Base-by-base conservation (phyloP, 1,140 invertebrate species). In the Hylaeus volcanicus region DNA sequence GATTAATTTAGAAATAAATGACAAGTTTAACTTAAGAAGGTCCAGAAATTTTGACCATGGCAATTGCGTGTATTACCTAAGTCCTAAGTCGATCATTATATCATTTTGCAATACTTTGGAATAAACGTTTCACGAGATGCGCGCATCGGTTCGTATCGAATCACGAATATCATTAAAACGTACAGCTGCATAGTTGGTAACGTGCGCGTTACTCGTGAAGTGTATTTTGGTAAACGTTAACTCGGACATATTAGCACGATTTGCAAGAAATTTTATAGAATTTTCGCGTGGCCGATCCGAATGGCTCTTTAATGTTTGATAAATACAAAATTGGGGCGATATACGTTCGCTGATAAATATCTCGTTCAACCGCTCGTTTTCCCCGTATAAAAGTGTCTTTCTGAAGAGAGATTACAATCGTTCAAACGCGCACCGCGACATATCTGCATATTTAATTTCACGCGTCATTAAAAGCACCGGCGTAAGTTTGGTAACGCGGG, bases 391-490 rank as follows among this genome's bases (percentile, higher is more conserved):
- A 26, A 66, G 51, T 41, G 14, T 61, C 26, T 26, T n/a, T 9
- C 14, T 12, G 12, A 72, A 79, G 55, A 75, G 65, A 61, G 51
- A 48, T 48, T 48, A 48, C 43, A 63, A 39, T 66, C 61, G 63
- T 65, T 39, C 53, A 11, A 61, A 69, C 48, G 41, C 15, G 60
- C 75, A 58, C 58, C 74, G 51, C 58, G 39, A 68, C 64, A 77
- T 63, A 53, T 71, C 26, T 51, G 69, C 56, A 68, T 81, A 85
- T 86, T 80, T 82, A 86, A 86, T 86, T 86, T 56, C 63, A 48
- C 65, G 70, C 74, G 74, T 85, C 83, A 82, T 86, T 82, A 86
- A 86, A 86, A 78, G 65, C 55, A 72, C 61, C 53, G 15, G 70
- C 58, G 48, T 68, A 56, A 74, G 73, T 84, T 84, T 74, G 70